phyloP scores from a whole-genome alignment of 2,888 invertebrate genomes.

The Synergus gifuensis region DNA sequence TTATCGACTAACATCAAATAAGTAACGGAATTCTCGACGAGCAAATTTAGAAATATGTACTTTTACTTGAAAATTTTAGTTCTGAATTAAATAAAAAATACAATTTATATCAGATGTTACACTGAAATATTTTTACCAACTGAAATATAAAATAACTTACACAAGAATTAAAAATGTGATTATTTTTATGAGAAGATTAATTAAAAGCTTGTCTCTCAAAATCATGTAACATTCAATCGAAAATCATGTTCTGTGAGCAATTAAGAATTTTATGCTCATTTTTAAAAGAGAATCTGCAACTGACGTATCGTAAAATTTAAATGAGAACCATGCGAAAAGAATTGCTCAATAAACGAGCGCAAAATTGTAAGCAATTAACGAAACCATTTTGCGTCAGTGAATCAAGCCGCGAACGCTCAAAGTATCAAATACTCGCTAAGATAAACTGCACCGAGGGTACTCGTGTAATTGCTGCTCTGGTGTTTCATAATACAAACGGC shows the following conservation, averaged over 20 bases:
- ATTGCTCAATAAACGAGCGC: constrained; percentile 37
- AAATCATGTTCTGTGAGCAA: constrained; percentile 21
- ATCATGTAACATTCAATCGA: constrained; percentile 12
- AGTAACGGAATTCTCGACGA: not conserved
- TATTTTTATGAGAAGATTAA: not conserved
- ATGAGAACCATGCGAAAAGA: constrained; percentile 31
- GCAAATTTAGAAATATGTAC: constrained; percentile 5
- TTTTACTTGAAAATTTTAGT: too few species aligned
- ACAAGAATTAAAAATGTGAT: not conserved
- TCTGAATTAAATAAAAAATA: not conserved
- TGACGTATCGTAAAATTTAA: constrained; percentile 33
- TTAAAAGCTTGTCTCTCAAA: not conserved
- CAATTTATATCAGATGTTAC: not conserved
- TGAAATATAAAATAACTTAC: too few species aligned
- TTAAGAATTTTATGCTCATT: not conserved
- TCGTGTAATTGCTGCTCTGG: constrained; percentile 31
- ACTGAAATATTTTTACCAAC: too few species aligned
- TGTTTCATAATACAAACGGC: constrained; percentile 33
- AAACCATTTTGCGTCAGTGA: constrained; percentile 38
- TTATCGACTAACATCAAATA: constrained; percentile 35
- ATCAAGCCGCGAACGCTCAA: constrained; percentile 27
- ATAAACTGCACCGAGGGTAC: constrained; percentile 39
- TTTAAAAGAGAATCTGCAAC: constrained; percentile 2
- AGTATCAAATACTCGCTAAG: constrained; percentile 39
- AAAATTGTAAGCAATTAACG: constrained; percentile 38